Evolutionary conservation across 1,140 invertebrate genomes (phyloP).

Genomic region (Drosophila quadrilineata): DNA sequence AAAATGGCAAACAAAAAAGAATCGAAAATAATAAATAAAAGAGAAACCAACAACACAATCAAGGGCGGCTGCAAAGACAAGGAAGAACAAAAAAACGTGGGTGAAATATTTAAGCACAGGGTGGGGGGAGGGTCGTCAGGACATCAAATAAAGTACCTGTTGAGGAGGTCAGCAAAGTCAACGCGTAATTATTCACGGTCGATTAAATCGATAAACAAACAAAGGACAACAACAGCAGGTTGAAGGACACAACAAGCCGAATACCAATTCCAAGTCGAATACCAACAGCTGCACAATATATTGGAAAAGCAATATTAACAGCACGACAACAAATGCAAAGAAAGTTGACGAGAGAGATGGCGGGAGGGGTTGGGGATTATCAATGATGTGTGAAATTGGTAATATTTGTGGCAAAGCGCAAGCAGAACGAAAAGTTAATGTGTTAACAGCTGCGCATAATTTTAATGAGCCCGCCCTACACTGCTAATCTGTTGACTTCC

Average conservation of each 20-base stretch:
- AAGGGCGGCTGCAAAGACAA: neutral
- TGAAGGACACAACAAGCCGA: neutral
- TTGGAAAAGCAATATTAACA: neutral
- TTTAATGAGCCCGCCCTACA: no score
- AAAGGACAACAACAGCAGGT: constrained; percentile 9
- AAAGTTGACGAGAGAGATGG: constrained; percentile 3
- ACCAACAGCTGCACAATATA: constrained; percentile 4
- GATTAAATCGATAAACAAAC: constrained; percentile 26
- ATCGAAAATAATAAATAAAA: constrained; percentile 20
- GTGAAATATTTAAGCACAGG: constrained; percentile 8
- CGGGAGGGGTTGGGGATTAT: constrained; percentile 5
- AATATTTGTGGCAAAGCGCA: constrained; percentile 21
- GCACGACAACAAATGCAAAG: neutral
- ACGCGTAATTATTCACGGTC: constrained; percentile 35
- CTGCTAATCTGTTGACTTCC: no score
- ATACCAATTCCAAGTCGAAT: constrained; percentile 15
- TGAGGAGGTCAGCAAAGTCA: constrained; percentile 28
- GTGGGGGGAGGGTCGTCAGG: neutral
- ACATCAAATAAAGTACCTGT: constrained; percentile 11
- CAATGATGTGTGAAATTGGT: constrained; percentile 30
- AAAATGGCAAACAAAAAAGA: constrained; percentile 16
- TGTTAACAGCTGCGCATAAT: constrained; percentile 1
- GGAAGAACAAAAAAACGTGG: neutral
- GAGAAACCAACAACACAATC: no score
- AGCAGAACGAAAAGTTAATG: neutral